Conservation (phyloP, 2,888 invertebrate species). For the Syrphus vitripennis region DNA sequence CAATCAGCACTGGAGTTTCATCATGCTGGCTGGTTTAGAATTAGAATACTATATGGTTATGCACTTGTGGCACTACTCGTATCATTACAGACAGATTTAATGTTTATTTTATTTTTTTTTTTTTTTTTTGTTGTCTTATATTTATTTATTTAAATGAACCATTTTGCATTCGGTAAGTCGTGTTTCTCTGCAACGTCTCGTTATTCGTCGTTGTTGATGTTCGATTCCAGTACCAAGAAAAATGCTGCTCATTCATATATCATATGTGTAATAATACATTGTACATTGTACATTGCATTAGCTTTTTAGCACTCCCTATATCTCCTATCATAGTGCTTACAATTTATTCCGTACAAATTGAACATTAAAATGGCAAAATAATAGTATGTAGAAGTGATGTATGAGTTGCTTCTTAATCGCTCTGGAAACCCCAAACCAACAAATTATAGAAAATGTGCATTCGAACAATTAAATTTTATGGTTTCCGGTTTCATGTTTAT, state of each 20-base stretch:
- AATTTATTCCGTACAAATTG: neutral
- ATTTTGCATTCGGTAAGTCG: conserved; percentile 13
- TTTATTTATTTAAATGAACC: conserved; percentile 19
- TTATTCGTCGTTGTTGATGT: neutral
- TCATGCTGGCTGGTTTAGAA: neutral
- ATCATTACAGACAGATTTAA: neutral
- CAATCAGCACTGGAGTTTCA: neutral
- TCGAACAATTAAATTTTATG: conserved; percentile 7
- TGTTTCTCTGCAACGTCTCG: neutral
- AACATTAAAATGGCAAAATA: neutral
- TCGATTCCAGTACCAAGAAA: neutral
- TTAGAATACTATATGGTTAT: too few species aligned
- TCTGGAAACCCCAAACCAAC: conserved; percentile 15
- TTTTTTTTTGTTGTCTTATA: neutral
- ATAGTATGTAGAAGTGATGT: too few species aligned
- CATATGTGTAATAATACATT: neutral
- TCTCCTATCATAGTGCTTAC: neutral
- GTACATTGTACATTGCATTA: neutral
- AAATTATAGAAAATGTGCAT: conserved; percentile 30
- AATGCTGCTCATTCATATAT: neutral
- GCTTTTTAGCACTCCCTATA: neutral
- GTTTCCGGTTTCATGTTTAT: conserved; percentile 35
- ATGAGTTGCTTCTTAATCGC: conserved; percentile 16
- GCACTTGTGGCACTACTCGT: neutral
- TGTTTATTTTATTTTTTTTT: neutral